Percentiles rank a stretch among this genome's conserved stretches.
phyloP scores from a whole-genome alignment of 2,113 vertebrate species.

The Pandion haliaetus region DNA sequence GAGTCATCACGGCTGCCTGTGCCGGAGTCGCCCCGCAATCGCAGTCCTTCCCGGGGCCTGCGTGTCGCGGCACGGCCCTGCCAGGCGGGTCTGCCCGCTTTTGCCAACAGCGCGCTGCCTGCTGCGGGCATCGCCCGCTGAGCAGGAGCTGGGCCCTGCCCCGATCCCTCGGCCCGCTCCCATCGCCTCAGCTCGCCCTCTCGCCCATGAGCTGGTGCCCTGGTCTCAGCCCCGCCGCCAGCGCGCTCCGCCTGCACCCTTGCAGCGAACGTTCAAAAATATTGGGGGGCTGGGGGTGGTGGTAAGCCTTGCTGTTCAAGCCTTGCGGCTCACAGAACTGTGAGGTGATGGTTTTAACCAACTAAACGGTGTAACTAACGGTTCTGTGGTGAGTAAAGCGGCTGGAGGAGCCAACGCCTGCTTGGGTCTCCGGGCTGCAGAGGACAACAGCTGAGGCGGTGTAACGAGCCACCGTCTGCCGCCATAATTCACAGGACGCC shows the following conservation, averaged over 20 bases:
- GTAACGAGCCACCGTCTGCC: background rate
- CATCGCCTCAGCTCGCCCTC: background rate
- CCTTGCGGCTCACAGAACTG: background rate
- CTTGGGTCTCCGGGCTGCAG: fast-evolving
- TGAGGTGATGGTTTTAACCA: background rate
- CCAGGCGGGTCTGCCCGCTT: background rate
- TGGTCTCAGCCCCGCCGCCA: background rate
- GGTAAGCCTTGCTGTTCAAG: background rate
- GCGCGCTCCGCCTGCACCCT: background rate
- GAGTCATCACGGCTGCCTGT: background rate
- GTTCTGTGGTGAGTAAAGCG: background rate
- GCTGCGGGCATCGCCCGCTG: background rate
- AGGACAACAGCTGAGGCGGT: no score
- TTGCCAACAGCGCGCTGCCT: background rate
- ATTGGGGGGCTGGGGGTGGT: fast-evolving
- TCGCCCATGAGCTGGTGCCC: background rate
- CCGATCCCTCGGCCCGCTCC: background rate
- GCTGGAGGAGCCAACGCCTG: background rate
- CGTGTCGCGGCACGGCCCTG: background rate
- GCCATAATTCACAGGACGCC: fast-evolving
- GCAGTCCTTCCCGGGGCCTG: background rate
- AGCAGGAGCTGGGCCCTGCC: background rate
- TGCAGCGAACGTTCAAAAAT: fast-evolving
- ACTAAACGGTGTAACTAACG: no score
- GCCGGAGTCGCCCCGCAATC: background rate